Evolutionary conservation across 2,888 invertebrate genomes (phyloP), one percentile per base, ranked within the genome.

Genomic region (Scotopteryx bipunctaria): DNA sequence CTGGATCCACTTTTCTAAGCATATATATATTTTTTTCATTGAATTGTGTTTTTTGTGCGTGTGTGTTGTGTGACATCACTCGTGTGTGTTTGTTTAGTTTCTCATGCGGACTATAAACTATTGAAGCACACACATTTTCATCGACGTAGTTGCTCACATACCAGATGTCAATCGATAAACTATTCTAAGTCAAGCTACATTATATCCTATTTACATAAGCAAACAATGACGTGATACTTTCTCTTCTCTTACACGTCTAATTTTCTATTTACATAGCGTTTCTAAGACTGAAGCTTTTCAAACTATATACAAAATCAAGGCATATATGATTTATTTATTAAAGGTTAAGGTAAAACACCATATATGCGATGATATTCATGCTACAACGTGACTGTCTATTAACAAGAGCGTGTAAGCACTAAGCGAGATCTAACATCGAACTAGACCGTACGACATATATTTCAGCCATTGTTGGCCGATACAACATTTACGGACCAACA

Each of bases 91-190:
- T 76, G 73, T 72, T 64, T 65, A 64, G 54, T 44, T 76, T 64
- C 65, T 67, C 86, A 87, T 87, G 87, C 87, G 73, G 71, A 55
- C 75, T 79, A 73, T 74, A 67, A 65, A 60, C 85, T 82, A 84
- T 61, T 73, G 66, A 87, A 87, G 86, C 87, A 86, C 88, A 88
- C 78, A 82, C 74, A 81, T 43, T 61, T 63, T 71, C 69, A 73
- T 71, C 73, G 72, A 77, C 81, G 80, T 73, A 73, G 81, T 84
- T 67, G 90, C 90, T 90, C 90, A 90, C 90, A 89, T 90, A 90
- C 90, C 89, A 88, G 89, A 87, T 81, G 64, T 73, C 72, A 53
- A 64, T 55, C 55, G 55, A 66, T 65, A 64, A 59, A 59, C 64
- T 66, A 68, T 38, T 42, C 62, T 61, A 66, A 57, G 47, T 64